phyloP scores from a whole-genome alignment of 2,888 invertebrate genomes.

The Hypomecis atomaria region DNA sequence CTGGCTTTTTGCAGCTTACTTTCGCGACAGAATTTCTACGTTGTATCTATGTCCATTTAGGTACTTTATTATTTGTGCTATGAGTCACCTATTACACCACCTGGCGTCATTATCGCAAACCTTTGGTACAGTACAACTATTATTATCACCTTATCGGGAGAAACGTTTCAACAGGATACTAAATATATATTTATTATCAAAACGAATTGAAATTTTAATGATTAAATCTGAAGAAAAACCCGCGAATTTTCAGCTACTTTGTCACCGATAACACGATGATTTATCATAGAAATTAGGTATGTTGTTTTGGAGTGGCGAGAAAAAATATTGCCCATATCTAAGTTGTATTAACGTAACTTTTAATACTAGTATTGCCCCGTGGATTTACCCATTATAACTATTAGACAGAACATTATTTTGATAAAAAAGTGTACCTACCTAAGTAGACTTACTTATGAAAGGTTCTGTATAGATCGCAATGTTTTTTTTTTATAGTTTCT shows the following conservation, averaged over 20 bases:
- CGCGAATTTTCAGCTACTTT: neutral
- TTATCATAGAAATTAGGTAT: neutral
- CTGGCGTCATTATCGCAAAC: slow-evolving; percentile 3
- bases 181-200: neutral
- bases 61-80: too few species aligned
- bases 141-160: slow-evolving; percentile 5
- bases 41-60: too few species aligned
- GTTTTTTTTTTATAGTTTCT: too few species aligned
- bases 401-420: too few species aligned
- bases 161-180: neutral
- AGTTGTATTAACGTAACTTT: too few species aligned
- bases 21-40: too few species aligned
- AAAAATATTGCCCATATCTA: too few species aligned
- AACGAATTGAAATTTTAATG: neutral
- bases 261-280: slow-evolving; percentile 1
- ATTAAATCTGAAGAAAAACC: neutral
- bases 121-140: neutral
- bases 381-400: neutral
- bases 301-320: neutral
- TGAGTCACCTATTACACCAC: neutral
- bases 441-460: too few species aligned
- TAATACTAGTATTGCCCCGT: neutral
- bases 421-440: too few species aligned
- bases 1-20: too few species aligned
- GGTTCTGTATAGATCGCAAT: too few species aligned